Percentiles rank a stretch among this genome's conserved stretches.
These are phyloP conservation scores for Pelvicachromis taeniatus DNA, from an alignment of 2,113 vertebrate species.

Conservation along the genomic window DNA sequence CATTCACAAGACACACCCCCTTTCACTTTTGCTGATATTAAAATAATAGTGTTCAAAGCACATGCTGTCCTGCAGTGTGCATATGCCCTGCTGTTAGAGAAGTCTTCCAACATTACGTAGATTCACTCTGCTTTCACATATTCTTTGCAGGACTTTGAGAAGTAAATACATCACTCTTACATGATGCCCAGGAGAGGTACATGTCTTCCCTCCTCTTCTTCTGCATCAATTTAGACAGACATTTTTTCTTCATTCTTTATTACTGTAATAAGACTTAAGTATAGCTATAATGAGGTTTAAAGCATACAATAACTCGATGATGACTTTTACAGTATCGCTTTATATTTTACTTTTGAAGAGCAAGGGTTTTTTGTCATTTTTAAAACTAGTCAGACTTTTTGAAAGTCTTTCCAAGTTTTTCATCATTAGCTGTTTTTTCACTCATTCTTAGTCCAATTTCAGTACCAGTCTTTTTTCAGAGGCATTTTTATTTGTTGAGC, in stretches of 20 bases:
- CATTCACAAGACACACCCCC: background rate
- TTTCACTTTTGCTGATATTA: constrained; percentile 25
- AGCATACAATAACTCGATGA: background rate
- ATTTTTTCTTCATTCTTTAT: background rate
- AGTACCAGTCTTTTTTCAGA: background rate
- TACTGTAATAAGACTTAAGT: background rate
- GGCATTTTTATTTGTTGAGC: background rate
- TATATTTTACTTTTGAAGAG: background rate
- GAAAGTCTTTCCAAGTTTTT: background rate
- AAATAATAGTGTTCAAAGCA: constrained; percentile 29
- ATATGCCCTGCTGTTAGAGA: constrained; percentile 8
- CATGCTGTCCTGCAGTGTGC: background rate
- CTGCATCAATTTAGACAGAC: constrained; percentile 41
- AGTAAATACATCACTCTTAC: constrained; percentile 36
- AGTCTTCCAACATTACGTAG: constrained; percentile 49
- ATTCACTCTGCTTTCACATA: constrained; percentile 53
- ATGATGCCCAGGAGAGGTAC: constrained; percentile 35
- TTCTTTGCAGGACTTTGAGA: constrained; percentile 46
- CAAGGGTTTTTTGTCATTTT: background rate
- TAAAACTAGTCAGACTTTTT: background rate
- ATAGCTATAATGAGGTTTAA: background rate
- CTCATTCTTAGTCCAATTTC: background rate
- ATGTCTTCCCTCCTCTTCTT: constrained; percentile 32
- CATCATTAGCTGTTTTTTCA: background rate
- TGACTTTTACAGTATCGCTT: background rate